Evolutionary conservation across 64 coral and sea anemone genomes (phyloP).

Genomic region (Orbicella faveolata): DNA sequence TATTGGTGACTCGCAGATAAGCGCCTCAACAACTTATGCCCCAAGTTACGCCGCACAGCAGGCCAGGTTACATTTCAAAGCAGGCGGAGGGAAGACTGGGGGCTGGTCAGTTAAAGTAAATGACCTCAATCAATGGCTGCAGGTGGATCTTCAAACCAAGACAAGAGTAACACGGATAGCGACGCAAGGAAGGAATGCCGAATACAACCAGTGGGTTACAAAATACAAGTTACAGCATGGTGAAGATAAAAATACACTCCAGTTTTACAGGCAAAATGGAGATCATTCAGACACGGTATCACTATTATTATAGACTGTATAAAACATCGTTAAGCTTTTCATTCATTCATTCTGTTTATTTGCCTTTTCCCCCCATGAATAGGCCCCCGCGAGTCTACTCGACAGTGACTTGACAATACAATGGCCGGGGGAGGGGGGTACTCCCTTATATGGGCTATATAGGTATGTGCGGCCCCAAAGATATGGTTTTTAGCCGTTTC

Average conservation of each 20-base stretch:
- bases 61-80: not conserved
- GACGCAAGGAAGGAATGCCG: not conserved
- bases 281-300: not conserved
- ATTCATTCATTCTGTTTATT: too few relatives aligned
- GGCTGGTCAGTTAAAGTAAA: not conserved
- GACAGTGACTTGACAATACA: too few relatives aligned
- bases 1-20: not conserved
- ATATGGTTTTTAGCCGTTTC: too few relatives aligned
- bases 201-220: not conserved
- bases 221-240: constrained; percentile 30
- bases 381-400: too few relatives aligned
- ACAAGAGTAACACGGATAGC: not conserved
- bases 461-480: too few relatives aligned
- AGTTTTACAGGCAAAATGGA: constrained; percentile 5
- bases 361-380: too few relatives aligned
- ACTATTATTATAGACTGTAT: too few relatives aligned
- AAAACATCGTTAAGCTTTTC: too few relatives aligned
- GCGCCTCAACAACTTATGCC: not conserved
- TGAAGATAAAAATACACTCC: not conserved
- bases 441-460: too few relatives aligned
- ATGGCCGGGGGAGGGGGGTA: too few relatives aligned
- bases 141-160: not conserved
- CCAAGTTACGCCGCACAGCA: not conserved
- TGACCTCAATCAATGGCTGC: constrained; percentile 6
- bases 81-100: not conserved